Base-by-base conservation (phyloP, 2,113 vertebrate genomes). In the Miniopterus natalensis region DNA sequence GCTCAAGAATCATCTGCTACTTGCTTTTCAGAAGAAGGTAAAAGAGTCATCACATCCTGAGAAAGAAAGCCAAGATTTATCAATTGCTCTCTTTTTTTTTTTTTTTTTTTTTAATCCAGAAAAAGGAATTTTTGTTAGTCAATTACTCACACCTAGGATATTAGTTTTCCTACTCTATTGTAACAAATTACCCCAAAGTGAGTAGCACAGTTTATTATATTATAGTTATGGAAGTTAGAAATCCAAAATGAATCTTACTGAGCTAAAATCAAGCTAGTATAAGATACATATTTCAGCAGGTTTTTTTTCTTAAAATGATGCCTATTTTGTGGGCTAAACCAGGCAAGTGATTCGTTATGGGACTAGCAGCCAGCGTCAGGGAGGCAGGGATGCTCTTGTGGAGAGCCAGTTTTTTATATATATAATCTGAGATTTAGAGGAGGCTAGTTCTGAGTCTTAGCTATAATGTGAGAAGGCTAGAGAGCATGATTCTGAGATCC, bases 1-100 rank as follows among this genome's bases (percentile, higher is more conserved):
- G 86, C 63, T 71, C 94, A 97, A 83, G 84, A 95, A 85, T 97
- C 94, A 95, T 96, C 85, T 97, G 90, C 17, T 77, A 51, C 90
- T 95, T 77, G 36, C 57, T 91, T 91, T 90, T 57, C 93, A 36
- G 17, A 88, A 81, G 42, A 78, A 94, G 83, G 85, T 27, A 78
- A 96, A 96, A 83, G 4, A 95, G n/a, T 83, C 49, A 83, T 78
- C 23, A 85, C 15, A 92, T 94, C 92, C 53, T 70, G 77, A 97
- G 77, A 88, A 84, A 92, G 77, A 87, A 84, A 84, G 42, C n/a
- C n/a, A 84, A 65, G 59, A 85, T 51, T 61, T 81, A 45, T 80
- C 53, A 59, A 11, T 53, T 31, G 3, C 2, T 25, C 7, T 25
- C 10, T 74, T 14, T 57, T 36, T 36, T 65, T 51, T 84, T 36